Percentiles rank a stretch among this genome's conserved stretches.
phyloP scores from a whole-genome alignment of 2,797 vertebrate species.

The Xenopus petersii region DNA sequence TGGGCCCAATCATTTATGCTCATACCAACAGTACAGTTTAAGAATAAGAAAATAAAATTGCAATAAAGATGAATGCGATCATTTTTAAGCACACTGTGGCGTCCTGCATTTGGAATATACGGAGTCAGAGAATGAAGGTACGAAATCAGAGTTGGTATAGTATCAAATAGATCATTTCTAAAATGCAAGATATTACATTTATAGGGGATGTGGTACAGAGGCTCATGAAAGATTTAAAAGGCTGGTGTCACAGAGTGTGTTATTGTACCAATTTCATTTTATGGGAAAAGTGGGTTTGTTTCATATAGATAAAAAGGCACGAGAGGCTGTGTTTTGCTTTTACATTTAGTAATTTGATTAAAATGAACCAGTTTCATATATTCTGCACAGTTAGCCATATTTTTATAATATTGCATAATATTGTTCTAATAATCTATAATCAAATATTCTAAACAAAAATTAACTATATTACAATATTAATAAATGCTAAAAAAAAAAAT shows the following conservation, averaged over 20 bases:
- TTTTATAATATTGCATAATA: too few relatives aligned
- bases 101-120: constrained; percentile 3
- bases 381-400: too few relatives aligned
- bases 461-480: too few relatives aligned
- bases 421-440: too few relatives aligned
- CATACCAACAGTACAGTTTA: constrained; percentile 11
- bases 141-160: neutral
- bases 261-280: constrained; percentile 7
- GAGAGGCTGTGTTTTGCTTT: too few relatives aligned
- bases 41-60: constrained; percentile 34
- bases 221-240: constrained; percentile 5
- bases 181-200: constrained; percentile 19
- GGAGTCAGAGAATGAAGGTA: constrained; percentile 12
- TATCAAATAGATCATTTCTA: constrained; percentile 16
- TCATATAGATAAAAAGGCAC: too few relatives aligned
- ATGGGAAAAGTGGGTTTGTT: neutral
- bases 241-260: neutral
- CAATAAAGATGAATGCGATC: constrained; percentile 37
- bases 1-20: constrained; percentile 37
- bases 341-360: too few relatives aligned
- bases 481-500: too few relatives aligned
- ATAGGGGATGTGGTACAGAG: constrained; percentile 7
- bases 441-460: too few relatives aligned
- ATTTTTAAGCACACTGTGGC: constrained; percentile 19
- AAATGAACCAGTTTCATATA: too few relatives aligned